Base-by-base conservation (phyloP, 2,888 invertebrate species). In the Leptopterna dolabrata region DNA sequence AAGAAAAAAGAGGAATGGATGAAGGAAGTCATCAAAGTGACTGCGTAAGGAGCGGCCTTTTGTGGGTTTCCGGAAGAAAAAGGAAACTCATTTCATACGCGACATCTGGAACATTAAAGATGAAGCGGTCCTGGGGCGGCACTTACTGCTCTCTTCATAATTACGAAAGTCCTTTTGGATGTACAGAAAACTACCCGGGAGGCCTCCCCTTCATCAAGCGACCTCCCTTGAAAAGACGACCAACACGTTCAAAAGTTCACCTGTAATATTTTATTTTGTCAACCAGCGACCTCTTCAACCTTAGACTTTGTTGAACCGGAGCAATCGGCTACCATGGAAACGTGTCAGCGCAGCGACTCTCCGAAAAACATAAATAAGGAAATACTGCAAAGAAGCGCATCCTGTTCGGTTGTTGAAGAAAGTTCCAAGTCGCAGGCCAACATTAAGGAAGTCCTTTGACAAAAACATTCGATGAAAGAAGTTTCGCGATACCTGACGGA, bases 41-140 rank as follows among this genome's bases (percentile, higher is more conserved):
- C 81, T 81, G 81, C 55, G 55, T 81, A 81, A 81, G 51, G 24
- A 81, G 81, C 81, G 81, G n/a, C 30, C 81, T 81, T 81, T 81
- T 81, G 81, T 81, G 81, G 81, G 81, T 81, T 81, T 81, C 81
- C 55, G 55, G 55, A 30, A 81, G 81, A 81, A 81, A 81, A 81
- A 81, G 81, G 81, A 81, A 81, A 81, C 81, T 81, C 81, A 81
- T 81, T 81, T 81, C 81, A 81, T 81, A 81, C 81, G 55, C 81
- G 81, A 81, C 81, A 81, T 81, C 55, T 51, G 81, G 36, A 36
- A 81, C 81, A 81, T 81, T 81, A 81, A 81, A 81, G 81, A 81
- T 81, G 81, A 55, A 81, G 81, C 30, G 81, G 81, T 81, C 51
- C 78, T 24, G 81, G 81, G 55, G 51, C 81, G 55, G 81, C 81